Evolutionary conservation across 2,888 invertebrate species (phyloP).

Genomic region (Orthosia gracilis): DNA sequence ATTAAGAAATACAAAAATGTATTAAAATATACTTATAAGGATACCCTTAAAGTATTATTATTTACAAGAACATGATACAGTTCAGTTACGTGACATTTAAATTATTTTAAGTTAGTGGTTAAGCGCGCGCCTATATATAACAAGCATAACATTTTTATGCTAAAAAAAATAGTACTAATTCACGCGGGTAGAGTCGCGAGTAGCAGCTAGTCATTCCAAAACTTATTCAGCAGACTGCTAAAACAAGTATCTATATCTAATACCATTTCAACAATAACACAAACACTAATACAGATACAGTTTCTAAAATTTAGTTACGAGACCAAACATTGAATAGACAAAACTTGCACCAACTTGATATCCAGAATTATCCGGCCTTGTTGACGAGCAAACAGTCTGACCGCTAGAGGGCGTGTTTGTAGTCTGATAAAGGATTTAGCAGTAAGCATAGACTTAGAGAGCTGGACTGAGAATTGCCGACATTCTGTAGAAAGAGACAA

Average conservation of each 20-base stretch:
- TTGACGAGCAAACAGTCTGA: slow-evolving; percentile 48
- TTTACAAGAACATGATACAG: too few relatives aligned
- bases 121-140: too few relatives aligned
- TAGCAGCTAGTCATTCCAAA: too few relatives aligned
- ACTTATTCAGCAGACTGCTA: not conserved
- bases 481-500: not conserved
- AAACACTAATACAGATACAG: slow-evolving; percentile 1
- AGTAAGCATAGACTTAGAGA: slow-evolving; percentile 30
- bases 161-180: too few relatives aligned
- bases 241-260: too few relatives aligned
- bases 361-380: slow-evolving; percentile 19
- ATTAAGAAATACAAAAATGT: too few relatives aligned
- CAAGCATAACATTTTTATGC: too few relatives aligned
- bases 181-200: too few relatives aligned
- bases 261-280: slow-evolving; percentile 1
- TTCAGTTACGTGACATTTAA: too few relatives aligned
- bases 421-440: slow-evolving; percentile 65
- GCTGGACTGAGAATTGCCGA: not conserved
- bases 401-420: slow-evolving; percentile 61
- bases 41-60: too few relatives aligned
- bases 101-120: too few relatives aligned
- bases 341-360: slow-evolving; percentile 45
- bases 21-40: too few relatives aligned
- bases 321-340: slow-evolving; percentile 18
- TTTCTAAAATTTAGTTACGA: slow-evolving; percentile 18